phyloP scores from a whole-genome alignment of 1,140 invertebrate species.

The Drosophila nannoptera region DNA sequence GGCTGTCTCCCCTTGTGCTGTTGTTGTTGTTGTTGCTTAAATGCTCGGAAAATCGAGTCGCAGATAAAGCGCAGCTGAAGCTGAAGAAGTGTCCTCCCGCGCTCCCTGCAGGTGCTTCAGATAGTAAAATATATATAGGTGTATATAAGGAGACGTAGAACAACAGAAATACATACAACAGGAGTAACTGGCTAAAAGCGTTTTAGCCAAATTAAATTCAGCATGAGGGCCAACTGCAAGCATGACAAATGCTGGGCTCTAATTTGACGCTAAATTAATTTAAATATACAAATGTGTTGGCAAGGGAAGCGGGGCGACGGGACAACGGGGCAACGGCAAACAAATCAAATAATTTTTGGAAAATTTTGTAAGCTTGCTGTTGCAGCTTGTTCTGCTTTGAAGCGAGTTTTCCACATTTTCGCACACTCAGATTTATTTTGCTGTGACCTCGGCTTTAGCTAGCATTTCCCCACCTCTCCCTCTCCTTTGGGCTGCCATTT shows the following conservation, averaged over 20 bases:
- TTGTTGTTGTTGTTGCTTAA: conserved; percentile 62
- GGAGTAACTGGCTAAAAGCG: neutral
- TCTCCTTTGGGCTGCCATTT: conserved; percentile 18
- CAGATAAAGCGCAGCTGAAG: conserved; percentile 66
- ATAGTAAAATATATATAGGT: conserved; percentile 25
- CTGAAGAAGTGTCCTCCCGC: conserved; percentile 59
- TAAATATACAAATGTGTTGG: too few species aligned
- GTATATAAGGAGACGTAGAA: neutral
- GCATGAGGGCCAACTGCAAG: too few species aligned
- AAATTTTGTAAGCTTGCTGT: neutral
- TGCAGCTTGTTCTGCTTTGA: conserved; percentile 5
- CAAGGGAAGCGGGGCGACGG: too few species aligned
- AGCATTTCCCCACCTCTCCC: neutral
- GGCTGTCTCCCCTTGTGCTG: conserved; percentile 20
- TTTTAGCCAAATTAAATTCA: conserved; percentile 22
- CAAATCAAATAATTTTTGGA: neutral
- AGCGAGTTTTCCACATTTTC: conserved; percentile 16
- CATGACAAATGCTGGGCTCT: too few species aligned
- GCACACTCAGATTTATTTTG: conserved; percentile 6
- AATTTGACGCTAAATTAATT: neutral
- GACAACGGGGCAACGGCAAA: too few species aligned
- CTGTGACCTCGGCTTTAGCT: neutral
- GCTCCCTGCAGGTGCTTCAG: conserved; percentile 37
- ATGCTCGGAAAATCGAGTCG: conserved; percentile 67
- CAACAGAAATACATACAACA: neutral